Conservation (phyloP, 2,113 vertebrate genomes). For the Poecile atricapillus region DNA sequence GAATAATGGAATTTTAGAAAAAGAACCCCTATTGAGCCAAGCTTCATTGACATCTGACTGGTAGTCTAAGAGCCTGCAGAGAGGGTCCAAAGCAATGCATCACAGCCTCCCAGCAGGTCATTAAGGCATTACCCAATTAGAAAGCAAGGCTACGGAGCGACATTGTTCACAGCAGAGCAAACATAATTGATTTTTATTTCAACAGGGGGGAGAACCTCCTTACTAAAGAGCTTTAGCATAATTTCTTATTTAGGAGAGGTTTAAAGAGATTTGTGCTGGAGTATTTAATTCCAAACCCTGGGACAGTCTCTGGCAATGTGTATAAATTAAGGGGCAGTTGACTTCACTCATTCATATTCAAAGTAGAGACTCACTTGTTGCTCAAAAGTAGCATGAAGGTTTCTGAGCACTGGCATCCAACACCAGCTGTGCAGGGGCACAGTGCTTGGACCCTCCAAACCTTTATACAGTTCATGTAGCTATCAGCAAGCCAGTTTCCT, state of each 20-base stretch:
- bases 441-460: background rate
- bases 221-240: constrained; percentile 59
- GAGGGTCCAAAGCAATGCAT: constrained; percentile 56
- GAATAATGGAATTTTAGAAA: constrained; percentile 67
- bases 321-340: constrained; percentile 74
- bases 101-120: constrained; percentile 64
- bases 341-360: constrained; percentile 77
- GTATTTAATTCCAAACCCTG: constrained; percentile 73
- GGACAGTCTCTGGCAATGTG: constrained; percentile 63
- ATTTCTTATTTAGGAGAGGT: constrained; percentile 74
- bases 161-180: constrained; percentile 70
- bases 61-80: constrained; percentile 66
- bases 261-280: constrained; percentile 67
- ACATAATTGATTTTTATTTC: constrained; percentile 72
- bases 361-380: constrained; percentile 37
- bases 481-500: background rate
- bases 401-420: constrained; percentile 29
- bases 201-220: constrained; percentile 60
- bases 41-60: constrained; percentile 71
- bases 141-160: constrained; percentile 19
- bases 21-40: constrained; percentile 46
- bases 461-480: background rate
- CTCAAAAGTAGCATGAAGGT: constrained; percentile 45
- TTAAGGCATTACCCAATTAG: constrained; percentile 65
- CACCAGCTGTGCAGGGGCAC: constrained; percentile 11